A percentile compares a stretch with the other conserved stretches of the same genome.
phyloP scores from a whole-genome alignment of 1,140 invertebrate genomes.

The Bathynomus jamesi region DNA sequence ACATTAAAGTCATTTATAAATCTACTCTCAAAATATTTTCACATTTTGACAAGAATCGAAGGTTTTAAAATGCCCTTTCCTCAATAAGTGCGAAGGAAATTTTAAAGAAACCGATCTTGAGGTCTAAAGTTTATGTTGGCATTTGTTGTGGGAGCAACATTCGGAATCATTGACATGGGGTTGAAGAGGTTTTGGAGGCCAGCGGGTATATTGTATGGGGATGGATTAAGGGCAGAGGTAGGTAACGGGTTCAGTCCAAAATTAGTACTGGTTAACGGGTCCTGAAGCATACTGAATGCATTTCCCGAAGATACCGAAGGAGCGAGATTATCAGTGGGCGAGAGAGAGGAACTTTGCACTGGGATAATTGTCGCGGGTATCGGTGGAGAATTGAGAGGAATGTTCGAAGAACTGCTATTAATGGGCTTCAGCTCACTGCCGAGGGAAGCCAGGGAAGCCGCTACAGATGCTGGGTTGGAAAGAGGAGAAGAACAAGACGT shows the following conservation, averaged over 20 bases:
- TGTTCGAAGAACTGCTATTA: neutral
- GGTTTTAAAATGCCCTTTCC: no score
- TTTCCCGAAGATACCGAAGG: neutral
- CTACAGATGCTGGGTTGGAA: neutral
- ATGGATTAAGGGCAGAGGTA: neutral
- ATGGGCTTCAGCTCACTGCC: neutral
- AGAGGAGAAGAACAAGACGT: neutral
- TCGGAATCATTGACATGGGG: neutral
- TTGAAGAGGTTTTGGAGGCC: neutral
- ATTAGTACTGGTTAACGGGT: neutral
- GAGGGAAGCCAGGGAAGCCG: neutral
- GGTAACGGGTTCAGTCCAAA: neutral
- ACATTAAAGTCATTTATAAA: no score
- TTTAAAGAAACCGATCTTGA: neutral
- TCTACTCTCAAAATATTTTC: no score
- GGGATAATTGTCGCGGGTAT: neutral
- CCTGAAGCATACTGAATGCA: neutral
- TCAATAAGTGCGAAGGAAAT: no score
- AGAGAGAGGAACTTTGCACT: neutral
- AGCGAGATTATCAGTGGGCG: neutral
- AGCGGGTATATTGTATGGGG: neutral
- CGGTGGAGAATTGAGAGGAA: neutral
- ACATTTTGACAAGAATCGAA: no score
- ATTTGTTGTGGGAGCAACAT: neutral
- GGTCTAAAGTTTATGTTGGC: neutral